These are phyloP conservation scores for Scaptomyza parva DNA, from an alignment of 2,888 invertebrate genomes.

Conservation along the genomic window DNA sequence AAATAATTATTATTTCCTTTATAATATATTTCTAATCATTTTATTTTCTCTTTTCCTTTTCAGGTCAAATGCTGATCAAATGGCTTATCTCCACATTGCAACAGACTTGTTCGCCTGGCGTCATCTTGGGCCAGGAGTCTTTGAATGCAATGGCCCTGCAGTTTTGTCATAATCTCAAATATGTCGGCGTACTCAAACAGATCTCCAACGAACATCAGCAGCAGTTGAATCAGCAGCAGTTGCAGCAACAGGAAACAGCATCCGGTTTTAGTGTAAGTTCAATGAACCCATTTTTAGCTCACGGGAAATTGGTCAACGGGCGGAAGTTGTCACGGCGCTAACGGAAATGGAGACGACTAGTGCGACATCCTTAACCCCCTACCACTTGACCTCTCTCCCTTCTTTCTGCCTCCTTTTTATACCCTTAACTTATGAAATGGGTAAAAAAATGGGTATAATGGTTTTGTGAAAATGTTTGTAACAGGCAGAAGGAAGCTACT, in stretches of 20 bases:
- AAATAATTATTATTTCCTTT: neutral
- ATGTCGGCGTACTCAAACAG: conserved; percentile 93
- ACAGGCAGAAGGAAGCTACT: too few species aligned
- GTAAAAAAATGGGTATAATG: too few species aligned
- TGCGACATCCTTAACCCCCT: conserved; percentile 6
- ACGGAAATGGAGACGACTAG: conserved; percentile 72
- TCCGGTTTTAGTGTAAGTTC: conserved; percentile 71
- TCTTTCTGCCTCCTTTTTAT: too few species aligned
- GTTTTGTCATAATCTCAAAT: conserved; percentile 94
- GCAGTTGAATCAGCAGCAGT: conserved; percentile 84
- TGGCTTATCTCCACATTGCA: conserved; percentile 92
- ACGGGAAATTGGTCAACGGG: conserved; percentile 69
- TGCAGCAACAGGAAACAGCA: conserved; percentile 82
- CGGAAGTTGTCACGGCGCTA: conserved; percentile 71
- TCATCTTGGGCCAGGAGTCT: conserved; percentile 87
- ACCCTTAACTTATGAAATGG: too few species aligned
- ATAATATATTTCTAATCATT: neutral
- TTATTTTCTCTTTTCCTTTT: conserved; percentile 12
- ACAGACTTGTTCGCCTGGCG: conserved; percentile 85
- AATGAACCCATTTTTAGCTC: conserved; percentile 45
- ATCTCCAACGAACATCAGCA: conserved; percentile 87
- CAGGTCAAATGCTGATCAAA: conserved; percentile 96
- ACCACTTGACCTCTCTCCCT: neutral
- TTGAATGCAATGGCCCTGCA: conserved; percentile 91
- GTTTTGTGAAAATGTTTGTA: too few species aligned